Percentiles rank a stretch among this genome's conserved stretches.
phyloP scores from a whole-genome alignment of 2,888 invertebrate species.

The Unio delphinus region DNA sequence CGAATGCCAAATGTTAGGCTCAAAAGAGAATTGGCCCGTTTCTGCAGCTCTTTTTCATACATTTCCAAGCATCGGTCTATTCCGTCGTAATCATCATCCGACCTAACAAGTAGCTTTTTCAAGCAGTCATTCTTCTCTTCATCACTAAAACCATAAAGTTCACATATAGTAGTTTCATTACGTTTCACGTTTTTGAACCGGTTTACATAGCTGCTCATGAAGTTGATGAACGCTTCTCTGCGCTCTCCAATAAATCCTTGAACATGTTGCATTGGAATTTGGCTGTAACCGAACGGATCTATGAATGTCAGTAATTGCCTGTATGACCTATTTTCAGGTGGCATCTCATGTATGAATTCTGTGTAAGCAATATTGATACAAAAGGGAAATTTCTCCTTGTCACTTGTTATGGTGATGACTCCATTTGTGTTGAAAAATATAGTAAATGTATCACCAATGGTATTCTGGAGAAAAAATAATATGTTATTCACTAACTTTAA shows the following conservation, averaged over 20 bases:
- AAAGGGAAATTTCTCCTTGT: background rate
- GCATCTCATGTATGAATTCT: background rate
- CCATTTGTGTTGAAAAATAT: background rate
- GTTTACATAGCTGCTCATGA: constrained; percentile 11
- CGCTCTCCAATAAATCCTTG: constrained; percentile 3
- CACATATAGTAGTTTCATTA: background rate
- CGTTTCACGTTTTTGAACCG: background rate
- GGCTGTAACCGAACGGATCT: constrained; percentile 14
- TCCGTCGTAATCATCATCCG: too few species aligned
- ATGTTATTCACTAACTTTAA: constrained; percentile 1
- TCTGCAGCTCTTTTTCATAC: background rate
- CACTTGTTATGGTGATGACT: background rate
- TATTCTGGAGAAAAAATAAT: background rate
- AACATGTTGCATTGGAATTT: constrained; percentile 9
- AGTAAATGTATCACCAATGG: too few species aligned
- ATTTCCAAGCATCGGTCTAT: too few species aligned
- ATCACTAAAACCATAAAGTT: background rate
- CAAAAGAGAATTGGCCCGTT: background rate
- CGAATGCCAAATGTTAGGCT: constrained; percentile 6
- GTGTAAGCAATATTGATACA: background rate
- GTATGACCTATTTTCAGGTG: background rate
- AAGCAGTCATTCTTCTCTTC: too few species aligned
- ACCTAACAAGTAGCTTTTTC: too few species aligned
- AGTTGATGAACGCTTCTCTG: constrained; percentile 12
- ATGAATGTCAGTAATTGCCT: constrained; percentile 8